phyloP scores from a whole-genome alignment of 1,140 invertebrate genomes.

The Lepidurus arcticus region DNA sequence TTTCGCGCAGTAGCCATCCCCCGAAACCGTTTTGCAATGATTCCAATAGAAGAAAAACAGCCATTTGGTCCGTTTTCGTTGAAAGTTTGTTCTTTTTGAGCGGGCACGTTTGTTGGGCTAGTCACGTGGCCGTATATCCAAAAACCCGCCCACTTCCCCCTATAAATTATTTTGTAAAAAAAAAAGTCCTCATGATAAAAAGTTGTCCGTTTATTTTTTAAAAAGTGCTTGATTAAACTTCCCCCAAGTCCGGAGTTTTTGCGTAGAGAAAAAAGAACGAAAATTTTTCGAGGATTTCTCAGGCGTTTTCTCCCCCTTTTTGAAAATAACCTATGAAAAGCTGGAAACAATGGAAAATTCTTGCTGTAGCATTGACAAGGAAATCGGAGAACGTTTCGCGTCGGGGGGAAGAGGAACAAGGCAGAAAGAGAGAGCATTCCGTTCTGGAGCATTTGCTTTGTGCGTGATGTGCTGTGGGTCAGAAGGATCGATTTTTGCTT shows the following conservation, averaged over 20 bases:
- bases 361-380: neutral
- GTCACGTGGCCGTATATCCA: conserved; percentile 19
- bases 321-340: conserved; percentile 20
- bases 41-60: neutral
- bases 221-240: neutral
- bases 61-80: neutral
- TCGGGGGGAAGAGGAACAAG: neutral
- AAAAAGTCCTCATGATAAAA: neutral
- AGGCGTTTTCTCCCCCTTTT: conserved; percentile 22
- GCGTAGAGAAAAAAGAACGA: neutral
- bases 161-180: neutral
- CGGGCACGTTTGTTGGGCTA: neutral
- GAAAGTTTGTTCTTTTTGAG: neutral
- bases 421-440: neutral
- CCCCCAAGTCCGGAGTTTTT: neutral
- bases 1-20: neutral
- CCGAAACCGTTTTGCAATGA: neutral
- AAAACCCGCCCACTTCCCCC: neutral
- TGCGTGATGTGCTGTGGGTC: neutral
- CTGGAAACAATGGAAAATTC: neutral
- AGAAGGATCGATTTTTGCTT: neutral
- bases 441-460: conserved; percentile 1
- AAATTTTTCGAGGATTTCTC: neutral
- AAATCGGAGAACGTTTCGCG: no score
- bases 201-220: neutral